Base-by-base conservation (phyloP, 2,888 invertebrate genomes). In the Platycheirus albimanus region DNA sequence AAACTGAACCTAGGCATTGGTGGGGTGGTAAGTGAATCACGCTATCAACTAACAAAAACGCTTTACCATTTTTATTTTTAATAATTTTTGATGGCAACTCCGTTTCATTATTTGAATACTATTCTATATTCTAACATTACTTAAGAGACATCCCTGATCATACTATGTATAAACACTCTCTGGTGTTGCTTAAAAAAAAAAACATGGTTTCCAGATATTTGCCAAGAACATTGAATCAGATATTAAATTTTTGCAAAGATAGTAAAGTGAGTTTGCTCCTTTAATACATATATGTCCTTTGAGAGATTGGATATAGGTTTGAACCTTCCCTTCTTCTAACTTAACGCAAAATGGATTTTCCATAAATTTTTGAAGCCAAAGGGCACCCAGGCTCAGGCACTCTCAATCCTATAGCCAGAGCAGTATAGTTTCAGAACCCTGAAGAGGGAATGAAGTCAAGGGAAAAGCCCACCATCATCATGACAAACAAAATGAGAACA, bases 401-500 rank as follows among this genome's bases (percentile, higher is more conserved):
- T 6, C 28, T 30, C 17, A 63, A 36, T 33, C 36, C 24, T 56
- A 33, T 24, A 15, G 30, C n/a, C 28, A 56, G n/a, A n/a, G 8
- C 28, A 24, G 6, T 33, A 10, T 24, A 15, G 38, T 24, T 56
- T 41, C 8, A 15, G 13, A 56, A n/a, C 13, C 15, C 20, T 24
- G 36, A 38, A 52, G 11, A 17, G 8, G 38, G 43, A 67, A 79
- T 36, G 45, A 43, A 66, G 79, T 79, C 67, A 79, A 74, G 79
- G 74, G 67, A 43, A 51, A 54, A 58, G 61, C 54, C 61, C 47
- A 41, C 67, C 69, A 69, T 45, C 41, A 51, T 20, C 52, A 33
- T 43, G 54, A 63, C 64, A 76, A 61, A 71, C 71, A 52, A 63
- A 79, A 79, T 66, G 63, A 74, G 66, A 74, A 74, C 38, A 19